phyloP scores from a whole-genome alignment of 1,140 invertebrate genomes.

The Leucophenga varia region DNA sequence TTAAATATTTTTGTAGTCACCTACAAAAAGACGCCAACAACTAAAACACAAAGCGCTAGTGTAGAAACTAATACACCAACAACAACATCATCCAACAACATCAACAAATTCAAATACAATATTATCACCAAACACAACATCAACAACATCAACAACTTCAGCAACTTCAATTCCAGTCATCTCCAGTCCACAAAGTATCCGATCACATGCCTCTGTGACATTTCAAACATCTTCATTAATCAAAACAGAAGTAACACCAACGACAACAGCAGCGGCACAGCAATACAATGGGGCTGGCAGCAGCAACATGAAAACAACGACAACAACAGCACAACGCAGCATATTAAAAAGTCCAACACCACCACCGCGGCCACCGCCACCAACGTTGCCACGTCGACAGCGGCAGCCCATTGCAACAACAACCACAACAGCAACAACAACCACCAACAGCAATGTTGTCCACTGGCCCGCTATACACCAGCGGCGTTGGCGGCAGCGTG shows the following conservation, averaged over 20 bases:
- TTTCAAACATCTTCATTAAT: slow-evolving; percentile 38
- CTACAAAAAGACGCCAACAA: slow-evolving; percentile 42
- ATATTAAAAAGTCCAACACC: slow-evolving; percentile 36
- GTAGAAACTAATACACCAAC: slow-evolving; percentile 15
- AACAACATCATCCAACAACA: slow-evolving; percentile 11
- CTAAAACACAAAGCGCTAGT: slow-evolving; percentile 13
- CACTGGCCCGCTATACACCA: slow-evolving; percentile 3
- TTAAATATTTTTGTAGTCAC: slow-evolving; percentile 37
- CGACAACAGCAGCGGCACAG: slow-evolving; percentile 5
- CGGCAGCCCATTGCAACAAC: slow-evolving; percentile 5
- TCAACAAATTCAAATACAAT: slow-evolving; percentile 5
- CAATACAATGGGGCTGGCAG: no score
- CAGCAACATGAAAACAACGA: slow-evolving; percentile 3
- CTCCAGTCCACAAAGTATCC: slow-evolving; percentile 20
- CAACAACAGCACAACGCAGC: slow-evolving; percentile 26
- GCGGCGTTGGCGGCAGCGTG: slow-evolving; percentile 8
- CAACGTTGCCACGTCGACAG: slow-evolving; percentile 26
- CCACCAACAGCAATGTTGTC: slow-evolving; percentile 1
- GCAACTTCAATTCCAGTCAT: slow-evolving; percentile 4
- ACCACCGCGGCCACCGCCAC: slow-evolving; percentile 36
- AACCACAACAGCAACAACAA: slow-evolving; percentile 12
- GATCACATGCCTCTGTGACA: slow-evolving; percentile 37
- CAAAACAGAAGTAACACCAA: slow-evolving; percentile 18
- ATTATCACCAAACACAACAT: slow-evolving; percentile 6
- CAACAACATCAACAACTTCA: slow-evolving; percentile 5